These are phyloP conservation scores for Syrmaticus mikado DNA, from an alignment of 2,113 vertebrate species.

Conservation along the genomic window DNA sequence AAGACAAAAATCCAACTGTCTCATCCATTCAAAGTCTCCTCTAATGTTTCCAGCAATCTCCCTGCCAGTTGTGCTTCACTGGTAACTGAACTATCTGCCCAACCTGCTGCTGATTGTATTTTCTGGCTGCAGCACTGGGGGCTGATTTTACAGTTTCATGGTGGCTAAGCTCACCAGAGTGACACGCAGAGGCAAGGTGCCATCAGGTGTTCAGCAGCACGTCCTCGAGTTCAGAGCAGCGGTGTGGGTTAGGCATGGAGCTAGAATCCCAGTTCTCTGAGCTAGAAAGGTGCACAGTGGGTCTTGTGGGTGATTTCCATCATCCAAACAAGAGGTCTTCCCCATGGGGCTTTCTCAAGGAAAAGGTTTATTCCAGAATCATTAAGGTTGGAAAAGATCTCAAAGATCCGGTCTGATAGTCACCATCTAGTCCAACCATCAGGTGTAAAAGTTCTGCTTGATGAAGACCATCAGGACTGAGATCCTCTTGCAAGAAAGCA, in stretches of 20 bases:
- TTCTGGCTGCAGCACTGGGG: background rate
- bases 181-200: background rate
- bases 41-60: background rate
- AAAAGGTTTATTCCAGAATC: background rate
- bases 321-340: background rate
- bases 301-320: background rate
- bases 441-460: background rate
- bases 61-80: too few species aligned
- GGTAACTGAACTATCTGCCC: background rate
- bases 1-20: background rate
- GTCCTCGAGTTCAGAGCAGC: background rate
- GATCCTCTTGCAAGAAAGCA: background rate
- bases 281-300: background rate
- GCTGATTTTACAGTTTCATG: background rate
- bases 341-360: background rate
- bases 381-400: too few species aligned
- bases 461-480: background rate
- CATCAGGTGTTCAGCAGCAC: background rate
- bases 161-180: background rate
- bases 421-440: too few species aligned
- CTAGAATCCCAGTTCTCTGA: background rate
- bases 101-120: too few species aligned
- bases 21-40: background rate
- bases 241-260: background rate
- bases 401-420: too few species aligned